Base-by-base conservation (phyloP, 2,113 vertebrate genomes). In the Trachemys scripta region DNA sequence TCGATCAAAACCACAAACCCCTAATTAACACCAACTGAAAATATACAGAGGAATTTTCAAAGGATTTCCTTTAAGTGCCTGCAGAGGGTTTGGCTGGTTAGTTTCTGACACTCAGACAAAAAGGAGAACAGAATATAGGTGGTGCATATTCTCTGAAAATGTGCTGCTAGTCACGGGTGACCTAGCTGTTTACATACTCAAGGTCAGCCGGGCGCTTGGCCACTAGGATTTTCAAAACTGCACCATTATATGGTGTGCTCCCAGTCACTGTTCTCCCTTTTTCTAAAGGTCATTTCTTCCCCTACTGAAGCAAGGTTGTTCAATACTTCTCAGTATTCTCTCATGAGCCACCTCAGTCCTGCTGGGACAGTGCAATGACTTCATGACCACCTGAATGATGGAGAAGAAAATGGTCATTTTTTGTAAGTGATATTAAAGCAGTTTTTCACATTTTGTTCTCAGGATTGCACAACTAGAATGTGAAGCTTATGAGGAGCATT, bases 11-110 rank as follows among this genome's bases (percentile, higher is more conserved):
- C 22, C 8, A 2, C 31, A 85, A 7, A 45, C 31, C 56, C 69
- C 80, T 92, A 69, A n/a, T 79, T 80, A 87, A 79, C 38, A 1
- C 2, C 29, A 57, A 3, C n/a, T 87, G 62, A 92, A 85, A 20
- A 51, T 4, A 65, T 22, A 57, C 6, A 6, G 0, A 22, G 49
- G 1, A 5, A 31, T 4, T 75, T 81, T 1, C 1, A 8, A 0
- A 5, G 53, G 2, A 75, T 84, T 92, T 84, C 8, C 45, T 85
- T 84, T 3, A 78, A 80, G 51, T 88, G 4, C 0, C 1, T 75
- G 8, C 6, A 81, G 9, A 38, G 47, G 53, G 1, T 50, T 89
- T 82, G 56, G 83, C 22, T 25, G 54, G 10, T 10, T 57, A 76
- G 10, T 42, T 50, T 47, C 22, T 80, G 29, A 13, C 29, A 84